Evolutionary conservation across 2,888 invertebrate genomes (phyloP).

Genomic region (Chouioia cunea): DNA sequence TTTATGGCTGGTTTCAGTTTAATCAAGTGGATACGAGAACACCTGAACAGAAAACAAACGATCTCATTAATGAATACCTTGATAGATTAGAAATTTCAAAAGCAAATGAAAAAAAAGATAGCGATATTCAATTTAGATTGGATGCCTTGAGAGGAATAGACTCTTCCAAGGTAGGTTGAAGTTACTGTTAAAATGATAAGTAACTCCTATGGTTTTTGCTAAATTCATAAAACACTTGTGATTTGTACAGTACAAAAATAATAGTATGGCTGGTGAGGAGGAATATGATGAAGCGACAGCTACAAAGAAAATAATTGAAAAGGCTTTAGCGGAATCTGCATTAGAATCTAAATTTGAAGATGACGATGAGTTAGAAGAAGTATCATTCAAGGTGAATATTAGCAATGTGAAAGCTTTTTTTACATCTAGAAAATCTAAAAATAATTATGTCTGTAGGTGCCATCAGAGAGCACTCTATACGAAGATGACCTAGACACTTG

Average conservation of each 20-base stretch:
- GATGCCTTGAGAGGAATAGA: constrained; percentile 70
- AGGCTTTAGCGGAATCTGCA: constrained; percentile 69
- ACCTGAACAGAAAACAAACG: constrained; percentile 79
- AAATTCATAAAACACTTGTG: neutral
- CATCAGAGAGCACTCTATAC: neutral
- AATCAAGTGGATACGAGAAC: constrained; percentile 73
- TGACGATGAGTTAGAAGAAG: constrained; percentile 55
- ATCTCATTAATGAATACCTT: constrained; percentile 73
- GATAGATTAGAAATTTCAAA: constrained; percentile 65
- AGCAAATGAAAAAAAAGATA: constrained; percentile 50
- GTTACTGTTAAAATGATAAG: constrained; percentile 9
- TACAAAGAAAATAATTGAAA: constrained; percentile 62
- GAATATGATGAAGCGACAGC: constrained; percentile 67
- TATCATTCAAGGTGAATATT: constrained; percentile 56
- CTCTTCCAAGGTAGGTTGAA: constrained; percentile 50
- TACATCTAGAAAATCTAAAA: constrained; percentile 1
- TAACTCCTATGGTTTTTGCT: neutral
- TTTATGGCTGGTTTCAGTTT: constrained; percentile 56
- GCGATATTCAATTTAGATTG: constrained; percentile 65
- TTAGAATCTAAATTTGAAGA: constrained; percentile 66
- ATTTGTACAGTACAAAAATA: constrained; percentile 20
- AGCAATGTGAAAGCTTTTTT: neutral
- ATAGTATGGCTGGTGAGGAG: constrained; percentile 54
- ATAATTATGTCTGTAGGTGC: neutral
- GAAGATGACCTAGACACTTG: constrained; percentile 26